These are phyloP conservation scores for Piprites chloris DNA, from an alignment of 2,113 vertebrate genomes.

Conservation along the genomic window DNA sequence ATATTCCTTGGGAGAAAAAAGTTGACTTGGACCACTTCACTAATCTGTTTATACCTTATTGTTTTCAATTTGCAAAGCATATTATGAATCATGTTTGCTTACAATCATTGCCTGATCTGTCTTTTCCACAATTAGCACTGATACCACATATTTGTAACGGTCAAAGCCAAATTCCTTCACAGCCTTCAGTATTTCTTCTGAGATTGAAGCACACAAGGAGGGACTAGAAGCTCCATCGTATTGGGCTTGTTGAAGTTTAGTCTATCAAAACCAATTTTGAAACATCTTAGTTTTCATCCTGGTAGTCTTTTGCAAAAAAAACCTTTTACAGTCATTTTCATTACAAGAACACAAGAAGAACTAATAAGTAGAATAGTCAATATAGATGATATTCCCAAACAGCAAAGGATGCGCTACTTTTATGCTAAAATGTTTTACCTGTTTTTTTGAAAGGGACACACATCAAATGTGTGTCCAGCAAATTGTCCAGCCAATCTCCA, in stretches of 20 bases:
- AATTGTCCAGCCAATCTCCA: background rate
- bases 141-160: slow-evolving; percentile 73
- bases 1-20: background rate
- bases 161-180: slow-evolving; percentile 69
- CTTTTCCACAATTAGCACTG: slow-evolving; percentile 75
- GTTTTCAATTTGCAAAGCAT: background rate
- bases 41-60: background rate
- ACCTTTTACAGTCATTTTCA: background rate
- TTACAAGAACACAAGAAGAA: background rate
- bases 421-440: background rate
- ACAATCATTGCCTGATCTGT: slow-evolving; percentile 73
- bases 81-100: slow-evolving; percentile 33
- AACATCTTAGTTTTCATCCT: background rate
- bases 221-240: slow-evolving; percentile 52
- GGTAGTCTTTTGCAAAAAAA: background rate
- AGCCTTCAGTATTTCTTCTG: slow-evolving; percentile 66
- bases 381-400: background rate
- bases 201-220: slow-evolving; percentile 64
- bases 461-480: too few species aligned
- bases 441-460: background rate
- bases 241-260: slow-evolving; percentile 56
- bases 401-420: background rate
- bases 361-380: background rate
- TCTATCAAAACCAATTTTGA: slow-evolving; percentile 62
- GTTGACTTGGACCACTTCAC: background rate